Evolutionary conservation across 2,888 invertebrate genomes (phyloP).

Genomic region (Ditula angustiorana): DNA sequence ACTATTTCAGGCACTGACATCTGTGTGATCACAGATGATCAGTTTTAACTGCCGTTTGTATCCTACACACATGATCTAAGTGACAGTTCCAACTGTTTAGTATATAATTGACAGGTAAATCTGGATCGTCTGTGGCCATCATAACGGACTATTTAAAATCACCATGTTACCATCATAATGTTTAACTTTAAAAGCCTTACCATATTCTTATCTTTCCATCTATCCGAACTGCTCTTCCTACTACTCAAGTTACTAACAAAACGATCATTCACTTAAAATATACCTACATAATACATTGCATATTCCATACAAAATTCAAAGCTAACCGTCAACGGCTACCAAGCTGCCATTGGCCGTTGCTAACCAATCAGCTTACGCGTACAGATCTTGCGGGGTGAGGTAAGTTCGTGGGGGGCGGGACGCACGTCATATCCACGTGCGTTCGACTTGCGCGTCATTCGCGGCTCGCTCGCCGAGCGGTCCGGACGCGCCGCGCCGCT

Average conservation of each 20-base stretch:
- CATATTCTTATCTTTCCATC: too few relatives aligned
- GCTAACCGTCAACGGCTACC: constrained; percentile 17
- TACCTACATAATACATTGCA: neutral
- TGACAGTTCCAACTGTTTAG: too few relatives aligned
- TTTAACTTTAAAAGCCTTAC: too few relatives aligned
- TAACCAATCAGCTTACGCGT: constrained; percentile 54
- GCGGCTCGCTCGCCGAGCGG: constrained; percentile 57
- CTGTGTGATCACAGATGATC: too few relatives aligned
- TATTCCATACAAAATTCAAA: constrained; percentile 22
- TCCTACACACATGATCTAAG: too few relatives aligned
- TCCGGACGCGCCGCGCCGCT: constrained; percentile 66
- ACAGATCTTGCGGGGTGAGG: constrained; percentile 76
- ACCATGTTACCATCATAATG: too few relatives aligned
- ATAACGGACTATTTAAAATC: too few relatives aligned
- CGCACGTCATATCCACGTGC: constrained; percentile 71
- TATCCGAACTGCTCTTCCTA: neutral
- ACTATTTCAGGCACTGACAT: too few relatives aligned
- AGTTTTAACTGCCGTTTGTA: too few relatives aligned
- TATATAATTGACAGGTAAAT: too few relatives aligned
- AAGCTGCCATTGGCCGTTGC: constrained; percentile 9
- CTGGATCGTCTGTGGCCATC: too few relatives aligned
- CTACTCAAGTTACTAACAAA: neutral
- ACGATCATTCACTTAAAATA: neutral
- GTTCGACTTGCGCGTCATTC: constrained; percentile 57
- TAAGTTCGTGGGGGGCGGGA: constrained; percentile 52